phyloP scores from a whole-genome alignment of 2,888 invertebrate species.

The Osedax fenrisi region DNA sequence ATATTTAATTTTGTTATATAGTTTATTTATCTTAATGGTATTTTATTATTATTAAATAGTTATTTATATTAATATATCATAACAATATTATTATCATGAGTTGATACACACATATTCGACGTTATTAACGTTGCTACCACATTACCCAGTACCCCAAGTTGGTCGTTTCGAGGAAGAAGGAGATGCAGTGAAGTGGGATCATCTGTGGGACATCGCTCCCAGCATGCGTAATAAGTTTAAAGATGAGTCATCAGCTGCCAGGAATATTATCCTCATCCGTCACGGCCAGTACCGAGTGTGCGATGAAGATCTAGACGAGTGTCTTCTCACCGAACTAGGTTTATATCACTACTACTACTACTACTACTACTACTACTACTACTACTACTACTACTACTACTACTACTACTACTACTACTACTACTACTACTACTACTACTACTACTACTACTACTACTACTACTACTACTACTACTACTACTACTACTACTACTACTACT shows the following conservation, averaged over 20 bases:
- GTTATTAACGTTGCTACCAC: too few relatives aligned
- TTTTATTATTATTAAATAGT: too few relatives aligned
- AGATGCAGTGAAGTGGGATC: background rate
- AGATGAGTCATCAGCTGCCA: background rate
- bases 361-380: conserved; percentile 32
- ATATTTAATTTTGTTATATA: too few relatives aligned
- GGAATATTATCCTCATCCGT: background rate
- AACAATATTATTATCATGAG: too few relatives aligned
- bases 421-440: conserved; percentile 31
- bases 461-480: conserved; percentile 19
- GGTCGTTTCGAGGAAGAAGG: background rate
- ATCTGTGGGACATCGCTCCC: background rate
- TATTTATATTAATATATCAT: too few relatives aligned
- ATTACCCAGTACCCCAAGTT: background rate
- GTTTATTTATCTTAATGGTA: too few relatives aligned
- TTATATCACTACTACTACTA: conserved; percentile 24
- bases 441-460: conserved; percentile 30
- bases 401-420: conserved; percentile 31
- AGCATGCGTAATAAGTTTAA: background rate
- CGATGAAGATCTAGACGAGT: background rate
- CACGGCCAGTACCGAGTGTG: background rate
- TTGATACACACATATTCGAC: too few relatives aligned
- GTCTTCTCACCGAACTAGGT: background rate
- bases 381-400: conserved; percentile 32
- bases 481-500: conserved; percentile 17